These are phyloP conservation scores for Falco novaeseelandiae DNA, from an alignment of 2,797 vertebrate species.

Conservation along the genomic window DNA sequence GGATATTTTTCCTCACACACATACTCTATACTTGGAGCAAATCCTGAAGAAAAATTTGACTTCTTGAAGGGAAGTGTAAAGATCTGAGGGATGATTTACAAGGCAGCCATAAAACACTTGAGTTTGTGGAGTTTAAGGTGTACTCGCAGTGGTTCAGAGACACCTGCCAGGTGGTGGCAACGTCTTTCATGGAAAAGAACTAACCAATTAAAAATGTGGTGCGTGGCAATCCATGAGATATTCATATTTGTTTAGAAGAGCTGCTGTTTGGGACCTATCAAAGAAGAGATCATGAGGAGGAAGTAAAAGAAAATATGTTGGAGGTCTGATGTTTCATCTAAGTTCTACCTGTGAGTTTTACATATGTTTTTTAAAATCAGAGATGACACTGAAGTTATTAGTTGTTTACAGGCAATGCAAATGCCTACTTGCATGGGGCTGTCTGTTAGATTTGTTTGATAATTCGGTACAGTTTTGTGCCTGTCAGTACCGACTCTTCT, in stretches of 20 bases:
- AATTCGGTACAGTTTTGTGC: neutral
- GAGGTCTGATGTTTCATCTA: neutral
- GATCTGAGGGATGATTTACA: neutral
- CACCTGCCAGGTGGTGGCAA: neutral
- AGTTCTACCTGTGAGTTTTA: neutral
- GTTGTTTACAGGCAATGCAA: neutral
- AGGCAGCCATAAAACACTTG: neutral
- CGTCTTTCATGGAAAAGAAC: neutral
- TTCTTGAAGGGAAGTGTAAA: constrained; percentile 1
- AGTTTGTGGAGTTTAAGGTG: neutral
- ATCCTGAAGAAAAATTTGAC: neutral
- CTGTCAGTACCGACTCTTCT: neutral
- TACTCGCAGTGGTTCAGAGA: neutral
- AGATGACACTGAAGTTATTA: neutral
- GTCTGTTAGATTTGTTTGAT: neutral
- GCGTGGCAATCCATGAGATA: neutral
- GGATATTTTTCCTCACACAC: neutral
- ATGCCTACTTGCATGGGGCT: neutral
- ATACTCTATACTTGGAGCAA: neutral
- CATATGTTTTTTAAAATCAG: neutral
- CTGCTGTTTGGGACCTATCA: neutral
- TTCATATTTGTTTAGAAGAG: neutral
- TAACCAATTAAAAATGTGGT: neutral
- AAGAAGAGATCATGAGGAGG: neutral
- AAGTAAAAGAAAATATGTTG: neutral